Percentiles rank a stretch among this genome's conserved stretches.
These are phyloP conservation scores for Trichacis sp. DNA, from an alignment of 2,888 invertebrate species.

Conservation along the genomic window DNA sequence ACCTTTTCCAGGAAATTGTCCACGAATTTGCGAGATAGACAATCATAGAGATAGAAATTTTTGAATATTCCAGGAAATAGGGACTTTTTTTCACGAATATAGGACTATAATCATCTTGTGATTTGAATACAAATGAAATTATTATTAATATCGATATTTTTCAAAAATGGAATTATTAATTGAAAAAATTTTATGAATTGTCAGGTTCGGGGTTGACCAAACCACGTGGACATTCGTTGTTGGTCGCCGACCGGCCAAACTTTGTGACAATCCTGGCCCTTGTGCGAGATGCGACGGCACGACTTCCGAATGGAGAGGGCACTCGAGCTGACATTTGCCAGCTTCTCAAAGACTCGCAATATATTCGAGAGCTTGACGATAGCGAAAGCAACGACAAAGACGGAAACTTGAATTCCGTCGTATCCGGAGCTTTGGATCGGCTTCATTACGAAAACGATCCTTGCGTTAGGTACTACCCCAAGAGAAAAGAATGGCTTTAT, in stretches of 20 bases:
- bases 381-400: conserved; percentile 69
- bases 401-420: conserved; percentile 82
- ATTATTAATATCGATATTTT: no score
- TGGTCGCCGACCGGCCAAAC: conserved; percentile 86
- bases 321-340: conserved; percentile 92
- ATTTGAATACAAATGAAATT: no score
- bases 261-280: conserved; percentile 91
- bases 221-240: conserved; percentile 86
- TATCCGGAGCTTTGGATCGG: conserved; percentile 90
- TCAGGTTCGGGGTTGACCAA: conserved; percentile 68
- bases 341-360: conserved; percentile 83
- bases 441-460: conserved; percentile 93
- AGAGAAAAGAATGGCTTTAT: conserved; percentile 96
- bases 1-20: no score
- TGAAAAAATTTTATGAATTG: no score
- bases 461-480: conserved; percentile 92
- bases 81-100: no score
- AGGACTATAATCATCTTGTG: no score
- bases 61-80: no score
- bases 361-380: conserved; percentile 70
- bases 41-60: no score
- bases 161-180: no score
- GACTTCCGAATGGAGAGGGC: conserved; percentile 94
- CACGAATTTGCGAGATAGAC: no score
- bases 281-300: conserved; percentile 93